A percentile compares a stretch with the other conserved stretches of the same genome.
Conservation (phyloP, 2,797 vertebrate genomes). For the Tokudaia muenninki region DNA sequence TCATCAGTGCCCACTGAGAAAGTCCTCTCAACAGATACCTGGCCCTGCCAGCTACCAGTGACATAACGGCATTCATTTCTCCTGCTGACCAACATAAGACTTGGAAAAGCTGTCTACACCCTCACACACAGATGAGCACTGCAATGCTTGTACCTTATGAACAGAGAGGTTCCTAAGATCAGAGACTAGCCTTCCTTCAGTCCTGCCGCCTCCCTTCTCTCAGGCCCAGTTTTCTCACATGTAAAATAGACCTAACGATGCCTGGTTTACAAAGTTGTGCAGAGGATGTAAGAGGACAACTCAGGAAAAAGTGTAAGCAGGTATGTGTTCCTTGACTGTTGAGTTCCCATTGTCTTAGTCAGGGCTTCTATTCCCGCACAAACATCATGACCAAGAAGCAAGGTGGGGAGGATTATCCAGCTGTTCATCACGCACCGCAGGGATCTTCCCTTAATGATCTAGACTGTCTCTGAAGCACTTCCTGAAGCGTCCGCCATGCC, state of each 20-base stretch:
- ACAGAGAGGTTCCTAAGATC: background rate
- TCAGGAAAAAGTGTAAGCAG: background rate
- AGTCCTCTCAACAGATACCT: background rate
- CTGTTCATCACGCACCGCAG: no score
- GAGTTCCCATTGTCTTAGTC: background rate
- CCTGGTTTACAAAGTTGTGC: background rate
- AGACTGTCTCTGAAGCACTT: background rate
- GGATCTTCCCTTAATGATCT: background rate
- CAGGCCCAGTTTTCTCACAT: background rate
- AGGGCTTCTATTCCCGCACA: no score
- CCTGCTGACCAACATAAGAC: background rate
- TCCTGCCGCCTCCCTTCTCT: background rate
- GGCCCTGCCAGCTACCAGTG: background rate
- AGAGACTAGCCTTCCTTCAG: background rate
- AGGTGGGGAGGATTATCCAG: no score
- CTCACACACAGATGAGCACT: constrained; percentile 21
- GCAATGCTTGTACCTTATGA: constrained; percentile 25
- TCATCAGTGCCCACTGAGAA: background rate
- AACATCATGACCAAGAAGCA: no score
- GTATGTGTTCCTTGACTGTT: background rate
- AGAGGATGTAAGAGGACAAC: background rate
- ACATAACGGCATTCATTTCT: constrained; percentile 35
- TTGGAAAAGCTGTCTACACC: constrained; percentile 57
- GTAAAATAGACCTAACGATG: background rate
- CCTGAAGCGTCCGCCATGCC: background rate